A percentile compares a stretch with the other conserved stretches of the same genome.
These are phyloP conservation scores for Anadara kagoshimensis DNA, from an alignment of 1,140 invertebrate genomes.

Conservation along the genomic window DNA sequence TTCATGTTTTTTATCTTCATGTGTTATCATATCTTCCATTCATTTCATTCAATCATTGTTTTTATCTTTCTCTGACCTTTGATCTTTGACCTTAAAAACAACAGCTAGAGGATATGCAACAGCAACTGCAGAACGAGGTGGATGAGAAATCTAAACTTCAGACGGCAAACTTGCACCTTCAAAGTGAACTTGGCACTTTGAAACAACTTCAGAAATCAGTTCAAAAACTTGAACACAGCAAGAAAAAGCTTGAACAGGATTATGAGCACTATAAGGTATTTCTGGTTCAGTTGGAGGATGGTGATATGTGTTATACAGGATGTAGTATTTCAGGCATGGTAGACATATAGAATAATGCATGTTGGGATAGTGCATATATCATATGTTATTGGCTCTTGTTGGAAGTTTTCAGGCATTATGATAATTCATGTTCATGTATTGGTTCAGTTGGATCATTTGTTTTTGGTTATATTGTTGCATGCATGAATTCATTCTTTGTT, in stretches of 20 bases:
- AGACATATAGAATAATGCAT: too few species aligned
- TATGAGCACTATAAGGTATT: constrained; percentile 53
- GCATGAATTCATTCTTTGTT: too few species aligned
- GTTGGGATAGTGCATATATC: too few species aligned
- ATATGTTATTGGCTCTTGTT: too few species aligned
- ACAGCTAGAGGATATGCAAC: constrained; percentile 51
- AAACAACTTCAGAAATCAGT: constrained; percentile 46
- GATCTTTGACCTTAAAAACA: constrained; percentile 8
- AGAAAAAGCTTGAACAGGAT: constrained; percentile 51
- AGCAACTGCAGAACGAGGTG: constrained; percentile 47
- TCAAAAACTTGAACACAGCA: constrained; percentile 52
- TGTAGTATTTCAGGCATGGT: not conserved
- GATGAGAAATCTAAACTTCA: constrained; percentile 50
- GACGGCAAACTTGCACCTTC: constrained; percentile 45
- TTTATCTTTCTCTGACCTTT: constrained; percentile 7
- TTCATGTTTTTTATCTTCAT: too few species aligned
- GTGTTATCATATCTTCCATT: not conserved
- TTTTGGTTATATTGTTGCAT: too few species aligned
- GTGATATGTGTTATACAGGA: not conserved
- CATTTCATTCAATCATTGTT: not conserved
- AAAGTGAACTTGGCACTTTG: constrained; percentile 46
- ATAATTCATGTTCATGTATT: too few species aligned
- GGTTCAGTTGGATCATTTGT: too few species aligned
- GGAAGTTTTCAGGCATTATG: too few species aligned
- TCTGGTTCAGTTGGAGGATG: not conserved